phyloP scores from a whole-genome alignment of 1,140 invertebrate species.

The Radopholus similis region DNA sequence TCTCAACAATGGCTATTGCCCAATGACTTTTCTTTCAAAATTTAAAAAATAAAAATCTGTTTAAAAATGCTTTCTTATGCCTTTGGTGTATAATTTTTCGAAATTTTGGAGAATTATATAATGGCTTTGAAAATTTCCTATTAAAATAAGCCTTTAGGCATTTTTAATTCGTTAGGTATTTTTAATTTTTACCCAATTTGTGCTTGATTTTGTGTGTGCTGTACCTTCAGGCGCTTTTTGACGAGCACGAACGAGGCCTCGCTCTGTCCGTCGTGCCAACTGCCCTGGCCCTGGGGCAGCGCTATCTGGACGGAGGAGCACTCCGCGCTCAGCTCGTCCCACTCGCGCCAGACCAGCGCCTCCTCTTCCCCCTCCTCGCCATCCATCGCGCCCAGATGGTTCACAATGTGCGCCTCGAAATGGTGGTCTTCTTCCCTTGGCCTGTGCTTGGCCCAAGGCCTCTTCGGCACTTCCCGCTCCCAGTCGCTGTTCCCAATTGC shows the following conservation, averaged over 20 bases:
- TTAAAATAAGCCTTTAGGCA: no score
- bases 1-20: no score
- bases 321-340: background rate
- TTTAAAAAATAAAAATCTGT: no score
- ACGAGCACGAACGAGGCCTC: background rate
- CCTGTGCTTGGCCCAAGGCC: no score
- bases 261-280: background rate
- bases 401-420: background rate
- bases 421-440: no score
- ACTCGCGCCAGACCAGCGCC: background rate
- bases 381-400: background rate
- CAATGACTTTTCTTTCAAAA: no score
- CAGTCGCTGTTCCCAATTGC: background rate
- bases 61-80: no score
- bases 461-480: background rate
- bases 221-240: background rate
- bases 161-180: background rate
- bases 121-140: no score
- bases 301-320: background rate
- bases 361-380: background rate
- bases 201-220: background rate
- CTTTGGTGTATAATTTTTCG: no score
- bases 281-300: background rate
- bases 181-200: background rate
- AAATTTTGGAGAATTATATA: no score